These are phyloP conservation scores for Adelphocoris suturalis DNA, from an alignment of 2,888 invertebrate genomes.

Conservation along the genomic window DNA sequence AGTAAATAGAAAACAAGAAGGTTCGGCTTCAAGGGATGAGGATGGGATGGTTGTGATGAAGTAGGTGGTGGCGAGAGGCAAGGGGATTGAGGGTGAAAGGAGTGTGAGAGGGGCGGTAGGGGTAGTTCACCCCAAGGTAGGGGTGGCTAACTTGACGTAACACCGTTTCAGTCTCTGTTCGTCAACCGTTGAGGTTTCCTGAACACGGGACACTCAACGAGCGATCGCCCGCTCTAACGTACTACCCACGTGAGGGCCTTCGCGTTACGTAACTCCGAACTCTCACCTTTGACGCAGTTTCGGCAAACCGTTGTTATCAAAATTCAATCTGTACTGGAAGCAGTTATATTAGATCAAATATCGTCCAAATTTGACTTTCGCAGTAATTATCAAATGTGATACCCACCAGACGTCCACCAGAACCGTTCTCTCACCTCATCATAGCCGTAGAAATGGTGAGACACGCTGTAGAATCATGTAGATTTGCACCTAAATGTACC, in stretches of 20 bases:
- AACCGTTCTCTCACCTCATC: slow-evolving; percentile 1
- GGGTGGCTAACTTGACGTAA: slow-evolving; percentile 37
- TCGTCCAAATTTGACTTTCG: too few species aligned
- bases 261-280: slow-evolving; percentile 41
- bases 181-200: slow-evolving; percentile 40
- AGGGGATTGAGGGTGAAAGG: neutral
- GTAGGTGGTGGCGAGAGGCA: neutral
- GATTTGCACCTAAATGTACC: neutral
- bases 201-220: neutral
- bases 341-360: too few species aligned
- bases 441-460: slow-evolving; percentile 23
- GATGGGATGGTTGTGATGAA: neutral
- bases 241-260: slow-evolving; percentile 43
- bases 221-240: neutral
- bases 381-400: neutral
- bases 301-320: neutral
- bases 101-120: neutral
- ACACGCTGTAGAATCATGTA: neutral
- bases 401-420: neutral
- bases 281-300: neutral
- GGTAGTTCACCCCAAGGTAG: slow-evolving; percentile 19
- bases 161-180: slow-evolving; percentile 44
- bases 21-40: neutral
- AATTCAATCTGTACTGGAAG: too few species aligned
- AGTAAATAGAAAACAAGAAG: too few species aligned